Evolutionary conservation across 2,888 invertebrate genomes (phyloP), one percentile per base, ranked within the genome.

Genomic region (Sipha maydis): DNA sequence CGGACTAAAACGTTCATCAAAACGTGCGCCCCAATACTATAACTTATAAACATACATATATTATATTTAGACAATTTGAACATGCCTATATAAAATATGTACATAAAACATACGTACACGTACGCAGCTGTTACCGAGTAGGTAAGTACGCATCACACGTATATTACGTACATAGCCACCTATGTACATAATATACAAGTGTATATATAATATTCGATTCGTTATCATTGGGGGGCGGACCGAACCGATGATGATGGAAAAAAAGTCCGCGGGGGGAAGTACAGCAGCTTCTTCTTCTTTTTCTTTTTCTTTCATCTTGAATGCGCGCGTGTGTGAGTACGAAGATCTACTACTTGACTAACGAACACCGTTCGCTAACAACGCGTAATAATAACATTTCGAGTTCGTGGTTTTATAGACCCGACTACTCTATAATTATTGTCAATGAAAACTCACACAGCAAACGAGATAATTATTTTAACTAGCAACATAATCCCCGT

Each of bases 401-500:
- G 69, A 77, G 77, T 80, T 67, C 14, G 73, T 61, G 73, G 25
- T 86, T 86, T 73, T 85, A 71, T 85, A 71, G 69, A 34, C 85
- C 71, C 54, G 38, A 31, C 82, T 80, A 88, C 88, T 88, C 88
- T 88, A 88, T 88, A 88, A 88, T 88, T 88, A 88, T 88, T 88
- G 75, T 82, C 75, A 88, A 75, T 88, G 80, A 88, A 86, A 82
- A 88, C 80, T 71, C 80, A 31, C 88, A 56, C 88, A 34, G 75
- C 88, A 82, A 88, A 88, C 82, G 80, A 88, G 88, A 82, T 88
- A 88, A 88, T 88, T 88, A 88, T 88, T 88, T 86, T 88, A 88
- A 88, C 82, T 61, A 82, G 80, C 31, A 75, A 85, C 77, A 54
- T 78, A 85, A 71, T 78, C 71, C 34, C 79, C 28, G 86, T 38